Percentiles rank a stretch among this genome's conserved stretches.
These are phyloP conservation scores for Odontomachus brunneus DNA, from an alignment of 1,140 invertebrate species.

Conservation along the genomic window DNA sequence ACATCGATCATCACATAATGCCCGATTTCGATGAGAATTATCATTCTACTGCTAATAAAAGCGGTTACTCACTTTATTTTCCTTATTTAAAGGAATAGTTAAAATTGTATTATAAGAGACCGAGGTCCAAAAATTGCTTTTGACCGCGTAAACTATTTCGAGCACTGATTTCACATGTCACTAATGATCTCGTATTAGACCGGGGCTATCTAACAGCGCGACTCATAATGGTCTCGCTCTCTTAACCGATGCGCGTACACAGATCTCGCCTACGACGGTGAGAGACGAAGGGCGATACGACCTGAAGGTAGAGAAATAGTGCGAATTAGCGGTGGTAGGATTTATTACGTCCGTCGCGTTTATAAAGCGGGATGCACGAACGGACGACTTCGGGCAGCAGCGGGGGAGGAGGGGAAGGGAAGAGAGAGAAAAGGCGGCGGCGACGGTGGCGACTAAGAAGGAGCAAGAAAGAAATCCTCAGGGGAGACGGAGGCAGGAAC, in stretches of 20 bases:
- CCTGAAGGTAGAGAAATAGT: slow-evolving; percentile 53
- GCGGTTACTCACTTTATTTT: no score
- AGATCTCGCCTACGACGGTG: slow-evolving; percentile 5
- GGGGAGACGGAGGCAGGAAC: slow-evolving; percentile 44
- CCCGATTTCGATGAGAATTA: no score
- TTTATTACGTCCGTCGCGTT: slow-evolving; percentile 70
- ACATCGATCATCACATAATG: no score
- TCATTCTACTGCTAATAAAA: no score
- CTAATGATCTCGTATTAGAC: no score
- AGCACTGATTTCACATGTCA: no score
- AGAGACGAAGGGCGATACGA: slow-evolving; percentile 20
- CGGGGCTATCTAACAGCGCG: no score
- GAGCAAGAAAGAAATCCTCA: slow-evolving; percentile 69
- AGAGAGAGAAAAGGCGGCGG: slow-evolving; percentile 60
- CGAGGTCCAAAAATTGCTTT: no score
- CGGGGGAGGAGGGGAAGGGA: slow-evolving; percentile 46
- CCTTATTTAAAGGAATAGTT: no score
- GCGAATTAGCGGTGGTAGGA: slow-evolving; percentile 72
- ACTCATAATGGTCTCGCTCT: neutral
- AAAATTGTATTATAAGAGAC: no score
- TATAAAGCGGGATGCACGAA: slow-evolving; percentile 51
- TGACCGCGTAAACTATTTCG: no score
- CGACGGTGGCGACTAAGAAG: neutral
- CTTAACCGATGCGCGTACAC: neutral
- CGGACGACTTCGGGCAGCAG: neutral